phyloP scores from a whole-genome alignment of 2,113 vertebrate species.

The Diphyllodes magnificus region DNA sequence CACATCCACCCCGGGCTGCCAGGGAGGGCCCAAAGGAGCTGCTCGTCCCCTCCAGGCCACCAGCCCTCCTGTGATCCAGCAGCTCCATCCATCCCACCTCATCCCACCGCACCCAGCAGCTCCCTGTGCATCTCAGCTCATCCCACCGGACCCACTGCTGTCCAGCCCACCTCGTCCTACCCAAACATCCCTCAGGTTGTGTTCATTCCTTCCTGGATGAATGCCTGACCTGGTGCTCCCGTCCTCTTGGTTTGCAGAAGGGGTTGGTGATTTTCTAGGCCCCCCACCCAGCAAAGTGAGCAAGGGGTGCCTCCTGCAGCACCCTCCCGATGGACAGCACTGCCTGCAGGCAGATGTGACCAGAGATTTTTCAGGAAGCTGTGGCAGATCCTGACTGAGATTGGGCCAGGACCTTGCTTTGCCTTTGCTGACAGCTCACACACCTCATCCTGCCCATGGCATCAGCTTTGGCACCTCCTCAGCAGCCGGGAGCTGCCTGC shows the following conservation, averaged over 20 bases:
- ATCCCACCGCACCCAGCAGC: not conserved
- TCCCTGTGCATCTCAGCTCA: not conserved
- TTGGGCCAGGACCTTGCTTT: not conserved
- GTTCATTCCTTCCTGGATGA: not conserved
- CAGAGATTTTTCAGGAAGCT: not conserved
- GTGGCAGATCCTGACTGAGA: not conserved
- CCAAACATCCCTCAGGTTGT: too few relatives aligned
- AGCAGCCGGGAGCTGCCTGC: not conserved
- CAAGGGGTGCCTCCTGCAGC: not conserved
- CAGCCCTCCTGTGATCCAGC: not conserved
- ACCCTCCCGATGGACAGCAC: not conserved
- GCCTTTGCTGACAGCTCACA: not conserved
- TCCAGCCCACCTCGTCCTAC: not conserved
- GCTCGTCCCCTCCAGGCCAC: not conserved
- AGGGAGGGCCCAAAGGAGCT: not conserved
- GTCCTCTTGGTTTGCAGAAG: not conserved
- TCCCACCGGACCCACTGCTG: not conserved
- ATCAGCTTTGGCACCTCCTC: fast-evolving
- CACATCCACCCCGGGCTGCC: not conserved
- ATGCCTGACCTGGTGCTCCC: not conserved
- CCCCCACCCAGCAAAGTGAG: not conserved
- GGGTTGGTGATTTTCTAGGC: not conserved
- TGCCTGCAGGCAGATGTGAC: not conserved
- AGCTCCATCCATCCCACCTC: not conserved
- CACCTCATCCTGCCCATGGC: fast-evolving